Evolutionary conservation across 2,113 vertebrate genomes (phyloP).

Genomic region (Podocnemis expansa): DNA sequence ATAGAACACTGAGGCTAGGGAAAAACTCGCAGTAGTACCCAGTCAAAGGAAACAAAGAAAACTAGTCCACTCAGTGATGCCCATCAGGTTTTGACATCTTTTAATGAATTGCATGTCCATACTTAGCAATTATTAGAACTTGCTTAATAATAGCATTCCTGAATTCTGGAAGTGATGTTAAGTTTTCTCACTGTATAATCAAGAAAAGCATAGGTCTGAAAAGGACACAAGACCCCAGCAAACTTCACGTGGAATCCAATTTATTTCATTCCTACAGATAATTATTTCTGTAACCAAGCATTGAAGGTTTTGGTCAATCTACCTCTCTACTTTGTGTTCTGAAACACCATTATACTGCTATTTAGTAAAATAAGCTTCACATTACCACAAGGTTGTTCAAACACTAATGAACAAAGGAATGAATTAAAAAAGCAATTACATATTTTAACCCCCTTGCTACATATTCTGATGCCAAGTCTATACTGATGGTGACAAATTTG

Average conservation of each 20-base stretch:
- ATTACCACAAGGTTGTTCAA: constrained; percentile 32
- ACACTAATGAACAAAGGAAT: constrained; percentile 40
- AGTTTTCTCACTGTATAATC: constrained; percentile 30
- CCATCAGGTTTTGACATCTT: background rate
- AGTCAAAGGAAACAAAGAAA: background rate
- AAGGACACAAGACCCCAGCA: constrained; percentile 8
- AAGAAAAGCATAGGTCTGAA: background rate
- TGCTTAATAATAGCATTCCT: constrained; percentile 6
- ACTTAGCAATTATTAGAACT: background rate
- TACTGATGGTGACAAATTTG: too few relatives aligned
- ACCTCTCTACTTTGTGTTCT: constrained; percentile 20
- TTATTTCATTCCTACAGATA: constrained; percentile 8
- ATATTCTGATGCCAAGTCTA: background rate
- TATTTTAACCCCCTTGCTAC: constrained; percentile 18
- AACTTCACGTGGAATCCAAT: constrained; percentile 32
- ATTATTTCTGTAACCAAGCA: constrained; percentile 19
- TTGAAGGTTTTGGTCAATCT: constrained; percentile 14
- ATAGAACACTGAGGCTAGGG: background rate
- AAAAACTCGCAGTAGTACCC: background rate
- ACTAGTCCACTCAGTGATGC: background rate
- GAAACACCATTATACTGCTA: constrained; percentile 12
- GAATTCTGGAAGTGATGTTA: constrained; percentile 12
- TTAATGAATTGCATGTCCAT: constrained; percentile 19
- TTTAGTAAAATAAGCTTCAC: background rate
- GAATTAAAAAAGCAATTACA: background rate